Evolutionary conservation across 1,140 invertebrate genomes (phyloP).

Genomic region (Sitobion miscanthi): DNA sequence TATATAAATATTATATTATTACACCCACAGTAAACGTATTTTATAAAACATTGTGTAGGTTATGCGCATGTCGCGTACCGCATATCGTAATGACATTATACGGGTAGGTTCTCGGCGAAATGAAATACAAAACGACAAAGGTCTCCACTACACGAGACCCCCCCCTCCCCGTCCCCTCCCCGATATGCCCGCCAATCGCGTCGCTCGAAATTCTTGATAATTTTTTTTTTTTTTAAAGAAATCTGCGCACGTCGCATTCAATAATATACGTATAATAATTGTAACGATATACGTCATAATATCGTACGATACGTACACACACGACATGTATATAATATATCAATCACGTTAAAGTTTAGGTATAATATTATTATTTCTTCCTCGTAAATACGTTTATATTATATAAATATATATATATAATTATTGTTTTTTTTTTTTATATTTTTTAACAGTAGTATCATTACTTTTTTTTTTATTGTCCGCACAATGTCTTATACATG

Average conservation of each 20-base stretch:
- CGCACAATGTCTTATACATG: slow-evolving; percentile 31
- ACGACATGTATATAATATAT: neutral
- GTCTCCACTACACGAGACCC: too few relatives aligned
- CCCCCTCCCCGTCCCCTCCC: too few relatives aligned
- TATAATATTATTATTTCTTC: slow-evolving; percentile 1
- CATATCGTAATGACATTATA: neutral
- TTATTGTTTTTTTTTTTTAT: neutral
- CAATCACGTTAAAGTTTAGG: neutral
- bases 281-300: too few relatives aligned
- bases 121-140: neutral
- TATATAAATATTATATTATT: neutral
- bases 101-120: neutral
- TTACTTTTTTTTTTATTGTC: slow-evolving; percentile 48
- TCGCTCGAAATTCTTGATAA: neutral
- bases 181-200: too few relatives aligned
- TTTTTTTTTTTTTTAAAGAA: neutral
- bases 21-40: neutral
- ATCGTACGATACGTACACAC: too few relatives aligned
- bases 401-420: neutral
- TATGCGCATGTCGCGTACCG: neutral
- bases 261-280: neutral
- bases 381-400: neutral
- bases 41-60: neutral
- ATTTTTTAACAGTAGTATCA: neutral
- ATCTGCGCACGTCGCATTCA: neutral